Conservation (phyloP, 2,113 vertebrate genomes). For the Pseudopipra pipra region DNA sequence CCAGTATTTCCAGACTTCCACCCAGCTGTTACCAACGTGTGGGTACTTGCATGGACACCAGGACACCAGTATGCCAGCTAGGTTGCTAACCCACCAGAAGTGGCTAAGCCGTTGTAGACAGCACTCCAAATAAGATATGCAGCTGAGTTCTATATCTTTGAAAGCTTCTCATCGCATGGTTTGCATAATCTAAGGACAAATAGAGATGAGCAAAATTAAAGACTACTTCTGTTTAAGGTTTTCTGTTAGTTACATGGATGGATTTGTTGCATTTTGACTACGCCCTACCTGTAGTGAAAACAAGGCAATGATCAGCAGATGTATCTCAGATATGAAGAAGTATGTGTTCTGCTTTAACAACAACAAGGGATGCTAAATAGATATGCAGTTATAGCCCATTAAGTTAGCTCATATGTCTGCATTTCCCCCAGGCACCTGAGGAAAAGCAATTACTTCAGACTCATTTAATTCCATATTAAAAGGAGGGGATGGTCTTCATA, state of each 20-base stretch:
- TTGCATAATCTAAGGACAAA: neutral
- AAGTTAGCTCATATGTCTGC: neutral
- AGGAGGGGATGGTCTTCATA: neutral
- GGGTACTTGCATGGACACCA: neutral
- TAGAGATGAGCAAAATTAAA: neutral
- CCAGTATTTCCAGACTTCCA: neutral
- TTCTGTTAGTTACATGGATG: neutral
- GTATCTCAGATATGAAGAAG: neutral
- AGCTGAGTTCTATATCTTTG: neutral
- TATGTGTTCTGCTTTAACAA: neutral
- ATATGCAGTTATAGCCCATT: neutral
- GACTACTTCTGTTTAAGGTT: neutral
- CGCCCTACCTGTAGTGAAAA: neutral
- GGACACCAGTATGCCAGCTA: neutral
- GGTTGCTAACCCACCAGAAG: neutral
- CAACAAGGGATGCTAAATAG: neutral
- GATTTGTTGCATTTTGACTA: neutral
- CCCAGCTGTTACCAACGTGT: rapidly evolving
- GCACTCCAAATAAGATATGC: neutral
- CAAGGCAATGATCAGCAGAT: neutral
- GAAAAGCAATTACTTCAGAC: neutral
- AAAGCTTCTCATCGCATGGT: neutral
- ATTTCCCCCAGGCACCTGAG: neutral
- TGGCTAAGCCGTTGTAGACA: neutral
- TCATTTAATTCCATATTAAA: neutral